phyloP scores from a whole-genome alignment of 2,888 invertebrate genomes.

The Trisateles emortualis region DNA sequence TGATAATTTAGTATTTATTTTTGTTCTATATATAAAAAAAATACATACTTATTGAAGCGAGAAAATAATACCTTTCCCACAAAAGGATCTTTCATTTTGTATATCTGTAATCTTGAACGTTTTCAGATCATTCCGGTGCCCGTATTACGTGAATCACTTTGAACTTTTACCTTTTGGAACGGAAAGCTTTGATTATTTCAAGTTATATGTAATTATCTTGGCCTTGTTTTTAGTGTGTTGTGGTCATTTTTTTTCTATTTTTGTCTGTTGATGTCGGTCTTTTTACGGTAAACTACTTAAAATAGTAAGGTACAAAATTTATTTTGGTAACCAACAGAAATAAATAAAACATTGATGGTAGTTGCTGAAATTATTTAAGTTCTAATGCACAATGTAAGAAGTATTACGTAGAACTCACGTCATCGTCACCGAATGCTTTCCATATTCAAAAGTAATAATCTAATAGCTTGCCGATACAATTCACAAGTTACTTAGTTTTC shows the following conservation, averaged over 20 bases:
- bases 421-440: too few relatives aligned
- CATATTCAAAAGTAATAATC: too few relatives aligned
- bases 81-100: constrained; percentile 39
- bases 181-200: constrained; percentile 15
- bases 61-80: constrained; percentile 23
- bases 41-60: constrained; percentile 3
- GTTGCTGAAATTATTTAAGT: too few relatives aligned
- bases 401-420: too few relatives aligned
- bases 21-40: neutral
- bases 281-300: neutral
- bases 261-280: neutral
- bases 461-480: too few relatives aligned
- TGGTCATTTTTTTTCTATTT: neutral
- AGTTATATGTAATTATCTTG: neutral
- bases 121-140: constrained; percentile 33
- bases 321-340: too few relatives aligned
- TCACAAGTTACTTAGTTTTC: too few relatives aligned
- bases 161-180: constrained; percentile 25
- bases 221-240: neutral
- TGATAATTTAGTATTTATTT: neutral
- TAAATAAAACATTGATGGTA: too few relatives aligned
- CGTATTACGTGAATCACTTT: constrained; percentile 31
- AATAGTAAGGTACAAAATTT: too few relatives aligned
- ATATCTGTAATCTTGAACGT: constrained; percentile 37
- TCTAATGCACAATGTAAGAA: too few relatives aligned